Base-by-base conservation (phyloP, 2,888 invertebrate species). In the Trachelus stipa region DNA sequence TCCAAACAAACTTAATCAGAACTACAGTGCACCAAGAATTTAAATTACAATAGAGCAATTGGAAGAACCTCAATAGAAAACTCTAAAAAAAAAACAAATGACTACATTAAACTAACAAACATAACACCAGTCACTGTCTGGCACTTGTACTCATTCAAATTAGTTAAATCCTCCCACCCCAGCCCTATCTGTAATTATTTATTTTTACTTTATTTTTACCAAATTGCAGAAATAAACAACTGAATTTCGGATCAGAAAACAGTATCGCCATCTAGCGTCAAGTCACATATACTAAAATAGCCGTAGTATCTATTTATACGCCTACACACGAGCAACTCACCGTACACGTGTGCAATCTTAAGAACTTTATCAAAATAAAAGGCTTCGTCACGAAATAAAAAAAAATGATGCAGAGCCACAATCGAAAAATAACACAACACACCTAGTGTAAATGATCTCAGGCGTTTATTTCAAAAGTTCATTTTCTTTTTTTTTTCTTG, bases 391-490 rank as follows among this genome's bases (percentile, higher is more conserved):
- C 9, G 23, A 23, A 56, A 23, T 15, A 56, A 23, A 23, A 9
- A 6, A 9, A 15, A 23, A 15, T 4, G 9, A 23, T 56, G 6
- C 40, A 23, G 1, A 56, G 9, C 9, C 23, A 9, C 56, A 23
- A 23, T 56, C 9, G 9, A 56, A 23, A 56, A 23, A 23, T 23
- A 56, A 56, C 23, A 56, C 56, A 23, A 56, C 23, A 15, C 56
- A 56, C 56, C 56, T 6, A 56, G 71, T 75, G 75, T 78, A 81
- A 83, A 81, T 82, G 76, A 85, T 79, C 77, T 85, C 80, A 77
- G 79, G 83, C 81, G 79, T 83, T 81, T 82, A 81, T 82, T 85
- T 81, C 74, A 81, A 85, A 84, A 81, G 78, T 73, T 81, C 76
- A 69, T 78, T 77, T 56, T 23, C 23, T 56, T 9, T 56, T 56